Base-by-base conservation (phyloP, 2,113 vertebrate species). In the Alces alces region DNA sequence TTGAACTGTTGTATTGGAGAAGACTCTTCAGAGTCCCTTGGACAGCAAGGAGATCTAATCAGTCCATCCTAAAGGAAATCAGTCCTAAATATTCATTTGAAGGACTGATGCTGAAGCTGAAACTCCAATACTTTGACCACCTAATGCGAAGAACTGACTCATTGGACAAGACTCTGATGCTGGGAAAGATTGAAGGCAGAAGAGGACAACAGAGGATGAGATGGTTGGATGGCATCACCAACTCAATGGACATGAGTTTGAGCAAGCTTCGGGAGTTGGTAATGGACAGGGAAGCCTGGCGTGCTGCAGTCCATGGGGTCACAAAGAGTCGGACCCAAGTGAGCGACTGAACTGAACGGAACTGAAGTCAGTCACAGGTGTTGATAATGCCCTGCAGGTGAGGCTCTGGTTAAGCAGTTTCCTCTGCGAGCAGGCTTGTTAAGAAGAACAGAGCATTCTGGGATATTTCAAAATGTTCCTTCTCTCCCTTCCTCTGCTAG, bases 211-310 rank as follows among this genome's bases (percentile, higher is more conserved):
- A 66, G 64, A 66, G 17, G 61, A n/a, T n/a, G 61, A 66, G 61
- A 66, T 66, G 61, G 64, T 10, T 66, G 8, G 33, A 36, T 66
- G 64, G 64, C 64, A 36, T 66, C 33, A 66, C 64, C 3, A 10
- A 36, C 33, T 66, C 33, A 2, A 36, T 66, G 33, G 33, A 19
- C 64, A 10, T 66, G 8, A 36, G 64, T 66, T 36, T 66, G 64
- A 36, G 33, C 1, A 36, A n/a, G 4, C 16, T 66, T 10, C 0
- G 0, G 33, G 61, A 64, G 19, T 66, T 66, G 64, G 64, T 36
- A 1, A 66, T 66, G 64, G 64, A 66, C 64, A 36, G 17, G 4
- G 64, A 66, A 1, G 33, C 64, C 64, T 36, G 1, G 17, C 7
- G 0, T 66, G 64, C 19, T 36, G 64, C 33, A 2, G 17, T 66